phyloP scores from a whole-genome alignment of 2,888 invertebrate species.

The Uloborus plumipes region DNA sequence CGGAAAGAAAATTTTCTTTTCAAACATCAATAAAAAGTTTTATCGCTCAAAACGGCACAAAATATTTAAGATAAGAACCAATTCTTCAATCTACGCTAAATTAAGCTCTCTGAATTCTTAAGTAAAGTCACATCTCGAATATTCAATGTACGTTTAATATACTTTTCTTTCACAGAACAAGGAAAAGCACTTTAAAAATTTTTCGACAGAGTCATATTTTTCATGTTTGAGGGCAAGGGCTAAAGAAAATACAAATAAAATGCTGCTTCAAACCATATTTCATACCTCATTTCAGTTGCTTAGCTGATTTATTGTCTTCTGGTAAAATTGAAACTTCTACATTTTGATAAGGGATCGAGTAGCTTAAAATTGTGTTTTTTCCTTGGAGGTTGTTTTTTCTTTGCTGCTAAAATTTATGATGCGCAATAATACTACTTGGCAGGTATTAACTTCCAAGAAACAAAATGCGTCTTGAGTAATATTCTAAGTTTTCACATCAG shows the following conservation, averaged over 20 bases:
- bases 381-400: not conserved
- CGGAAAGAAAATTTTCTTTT: no score
- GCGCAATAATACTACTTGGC: constrained; percentile 30
- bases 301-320: constrained; percentile 48
- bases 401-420: constrained; percentile 34
- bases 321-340: constrained; percentile 58
- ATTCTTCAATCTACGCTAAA: constrained; percentile 33
- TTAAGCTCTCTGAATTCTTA: constrained; percentile 31
- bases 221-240: constrained; percentile 36
- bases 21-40: no score
- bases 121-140: constrained; percentile 33
- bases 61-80: no score
- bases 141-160: constrained; percentile 34
- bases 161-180: constrained; percentile 13
- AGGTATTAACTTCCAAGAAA: constrained; percentile 38
- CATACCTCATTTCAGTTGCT: constrained; percentile 56
- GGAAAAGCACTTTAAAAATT: constrained; percentile 57
- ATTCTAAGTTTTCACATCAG: no score
- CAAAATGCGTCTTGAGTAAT: constrained; percentile 2
- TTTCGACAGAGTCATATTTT: not conserved
- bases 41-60: no score
- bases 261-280: constrained; percentile 39
- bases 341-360: constrained; percentile 33
- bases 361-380: constrained; percentile 8
- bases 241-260: constrained; percentile 38